phyloP scores from a whole-genome alignment of 2,797 vertebrate genomes.

The Eulemur mongoz region DNA sequence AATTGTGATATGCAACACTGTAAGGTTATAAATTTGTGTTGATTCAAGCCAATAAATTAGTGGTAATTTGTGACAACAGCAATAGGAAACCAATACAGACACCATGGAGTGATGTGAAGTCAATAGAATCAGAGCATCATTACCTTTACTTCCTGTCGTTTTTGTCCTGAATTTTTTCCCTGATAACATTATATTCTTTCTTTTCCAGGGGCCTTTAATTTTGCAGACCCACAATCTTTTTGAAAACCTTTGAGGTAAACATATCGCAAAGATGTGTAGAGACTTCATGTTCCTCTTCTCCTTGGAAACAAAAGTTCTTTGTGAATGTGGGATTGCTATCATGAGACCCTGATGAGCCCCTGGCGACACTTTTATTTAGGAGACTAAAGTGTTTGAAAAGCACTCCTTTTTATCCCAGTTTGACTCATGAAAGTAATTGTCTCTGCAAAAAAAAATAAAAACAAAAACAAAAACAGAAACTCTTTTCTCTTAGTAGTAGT shows the following conservation, averaged over 20 bases:
- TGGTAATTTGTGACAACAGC: not conserved
- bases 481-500: not conserved
- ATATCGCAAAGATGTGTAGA: not conserved
- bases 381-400: not conserved
- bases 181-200: not conserved
- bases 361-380: slow-evolving; percentile 53
- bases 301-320: slow-evolving; percentile 9
- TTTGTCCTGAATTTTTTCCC: not conserved
- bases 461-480: not conserved
- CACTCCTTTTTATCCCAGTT: not conserved
- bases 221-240: not conserved
- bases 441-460: not conserved
- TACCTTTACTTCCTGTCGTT: not conserved
- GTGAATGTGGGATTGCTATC: not conserved
- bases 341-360: not conserved
- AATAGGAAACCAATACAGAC: not conserved
- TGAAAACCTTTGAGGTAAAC: slow-evolving; percentile 1
- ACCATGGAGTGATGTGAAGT: not conserved
- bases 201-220: slow-evolving; percentile 6
- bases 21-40: not conserved
- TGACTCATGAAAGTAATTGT: not conserved
- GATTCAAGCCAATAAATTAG: not conserved
- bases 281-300: not conserved
- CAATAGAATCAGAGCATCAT: not conserved
- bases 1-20: not conserved